Percentiles rank a stretch among this genome's conserved stretches.
Conservation (phyloP, 2,797 vertebrate genomes). For the Nasua narica region DNA sequence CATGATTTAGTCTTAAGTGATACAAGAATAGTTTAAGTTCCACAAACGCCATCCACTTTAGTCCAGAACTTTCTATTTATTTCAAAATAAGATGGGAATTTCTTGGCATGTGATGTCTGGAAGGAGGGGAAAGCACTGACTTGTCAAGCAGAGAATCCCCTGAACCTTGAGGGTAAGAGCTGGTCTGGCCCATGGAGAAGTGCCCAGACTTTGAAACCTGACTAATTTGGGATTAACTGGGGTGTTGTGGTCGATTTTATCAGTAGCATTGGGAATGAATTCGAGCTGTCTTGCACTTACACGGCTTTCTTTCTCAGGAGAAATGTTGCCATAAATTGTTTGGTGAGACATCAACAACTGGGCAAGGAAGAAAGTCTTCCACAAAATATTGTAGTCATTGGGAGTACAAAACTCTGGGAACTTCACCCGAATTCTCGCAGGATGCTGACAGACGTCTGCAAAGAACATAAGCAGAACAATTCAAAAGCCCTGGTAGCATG, state of each 20-base stretch:
- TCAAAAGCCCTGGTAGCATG: neutral
- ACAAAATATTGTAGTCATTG: neutral
- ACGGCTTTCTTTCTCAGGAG: neutral
- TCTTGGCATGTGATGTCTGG: neutral
- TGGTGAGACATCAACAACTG: neutral
- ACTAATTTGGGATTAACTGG: neutral
- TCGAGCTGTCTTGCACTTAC: neutral
- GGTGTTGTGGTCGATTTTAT: neutral
- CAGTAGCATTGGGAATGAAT: neutral
- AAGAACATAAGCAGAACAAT: neutral
- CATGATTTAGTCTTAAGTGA: neutral
- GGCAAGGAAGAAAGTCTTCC: neutral
- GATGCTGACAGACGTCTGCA: neutral
- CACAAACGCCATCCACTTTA: neutral
- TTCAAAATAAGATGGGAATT: constrained; percentile 3
- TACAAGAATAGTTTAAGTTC: neutral
- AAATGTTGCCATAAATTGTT: neutral
- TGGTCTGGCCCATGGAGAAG: neutral
- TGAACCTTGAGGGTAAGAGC: neutral
- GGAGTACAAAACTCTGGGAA: neutral
- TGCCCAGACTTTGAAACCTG: neutral
- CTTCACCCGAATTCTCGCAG: neutral
- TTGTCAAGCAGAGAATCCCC: neutral
- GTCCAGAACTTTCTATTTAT: neutral
- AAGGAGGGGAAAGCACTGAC: neutral